Evolutionary conservation across 2,113 vertebrate species (phyloP).

Genomic region (Oriolus oriolus): DNA sequence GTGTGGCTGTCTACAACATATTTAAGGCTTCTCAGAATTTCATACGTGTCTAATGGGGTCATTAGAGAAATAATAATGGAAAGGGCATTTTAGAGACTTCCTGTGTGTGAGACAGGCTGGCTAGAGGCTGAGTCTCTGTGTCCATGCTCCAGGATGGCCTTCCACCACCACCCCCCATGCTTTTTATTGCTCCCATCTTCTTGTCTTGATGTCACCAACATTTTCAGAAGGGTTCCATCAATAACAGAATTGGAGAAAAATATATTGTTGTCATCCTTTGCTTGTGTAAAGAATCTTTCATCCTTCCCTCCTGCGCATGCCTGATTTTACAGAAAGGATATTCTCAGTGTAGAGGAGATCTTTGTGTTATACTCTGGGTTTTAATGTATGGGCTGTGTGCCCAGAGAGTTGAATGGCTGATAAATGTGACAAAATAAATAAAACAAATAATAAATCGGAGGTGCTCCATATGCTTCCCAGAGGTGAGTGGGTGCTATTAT

Average conservation of each 20-base stretch:
- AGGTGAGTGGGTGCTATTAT: background rate
- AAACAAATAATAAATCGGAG: conserved; percentile 49
- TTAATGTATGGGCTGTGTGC: conserved; percentile 33
- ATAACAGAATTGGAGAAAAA: conserved; percentile 19
- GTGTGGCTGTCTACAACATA: background rate
- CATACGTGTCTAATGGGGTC: background rate
- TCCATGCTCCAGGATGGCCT: background rate
- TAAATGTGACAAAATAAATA: conserved; percentile 59
- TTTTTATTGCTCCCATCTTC: background rate
- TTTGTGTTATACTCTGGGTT: conserved; percentile 13
- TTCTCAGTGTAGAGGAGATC: background rate
- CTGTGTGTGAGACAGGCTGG: conserved; percentile 15
- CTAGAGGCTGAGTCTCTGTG: background rate
- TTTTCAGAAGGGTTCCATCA: conserved; percentile 24
- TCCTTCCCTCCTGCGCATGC: background rate
- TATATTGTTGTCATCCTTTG: background rate
- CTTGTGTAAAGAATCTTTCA: conserved; percentile 9
- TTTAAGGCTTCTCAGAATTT: conserved; percentile 22
- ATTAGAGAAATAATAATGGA: conserved; percentile 37
- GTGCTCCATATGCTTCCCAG: conserved; percentile 4
- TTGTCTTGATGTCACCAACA: conserved; percentile 11
- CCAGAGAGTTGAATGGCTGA: conserved; percentile 30
- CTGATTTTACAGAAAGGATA: conserved; percentile 6
- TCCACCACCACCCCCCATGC: background rate
- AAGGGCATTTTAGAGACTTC: conserved; percentile 38